Base-by-base conservation (phyloP, 2,797 vertebrate species). In the Poecilia velifera region DNA sequence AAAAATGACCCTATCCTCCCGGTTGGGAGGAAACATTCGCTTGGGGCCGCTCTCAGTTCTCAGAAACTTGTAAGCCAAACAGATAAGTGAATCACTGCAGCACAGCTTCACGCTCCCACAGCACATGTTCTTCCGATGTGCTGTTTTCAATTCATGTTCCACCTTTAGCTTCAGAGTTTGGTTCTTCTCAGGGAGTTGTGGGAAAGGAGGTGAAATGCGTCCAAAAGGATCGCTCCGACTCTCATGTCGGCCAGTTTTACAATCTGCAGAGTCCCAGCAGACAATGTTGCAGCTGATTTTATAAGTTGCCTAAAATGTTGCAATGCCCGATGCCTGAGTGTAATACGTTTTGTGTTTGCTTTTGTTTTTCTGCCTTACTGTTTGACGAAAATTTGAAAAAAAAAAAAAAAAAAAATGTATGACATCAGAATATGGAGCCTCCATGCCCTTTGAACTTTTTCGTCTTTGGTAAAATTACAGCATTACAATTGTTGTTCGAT, bases 1-100 rank as follows among this genome's bases (percentile, higher is more conserved):
- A 82, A 92, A 89, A 88, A 77, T 79, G 76, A 92, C 80, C 73
- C 86, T 79, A 80, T 41, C 39, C 62, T 82, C 46, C 39, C 84
- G 81, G 75, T 76, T 79, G 84, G 82, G 80, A 73, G 49, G 71
- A 84, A 87, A 87, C 76, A 72, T 84, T 77, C 74, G 82, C 74
- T 31, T 73, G 84, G 70, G 47, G 74, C 47, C 72, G 39, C 22
- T 66, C 72, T 71, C 31, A 3, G 74, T 85, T 81, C 51, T 73
- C 31, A 18, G 55, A 86, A 79, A 70, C 62, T 71, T 57, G 20
- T 66, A 55, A 70, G 39, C 72, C 74, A 59, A 74, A 76, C 76
- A 14, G 36, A 41, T 68, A 73, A 84, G 55, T 28, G 73, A 74
- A 74, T 62, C 20, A 64, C 77, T 76, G 39, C 46, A 39, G 57